Base-by-base conservation (phyloP, 2,113 vertebrate species). In the Neogale vison region DNA sequence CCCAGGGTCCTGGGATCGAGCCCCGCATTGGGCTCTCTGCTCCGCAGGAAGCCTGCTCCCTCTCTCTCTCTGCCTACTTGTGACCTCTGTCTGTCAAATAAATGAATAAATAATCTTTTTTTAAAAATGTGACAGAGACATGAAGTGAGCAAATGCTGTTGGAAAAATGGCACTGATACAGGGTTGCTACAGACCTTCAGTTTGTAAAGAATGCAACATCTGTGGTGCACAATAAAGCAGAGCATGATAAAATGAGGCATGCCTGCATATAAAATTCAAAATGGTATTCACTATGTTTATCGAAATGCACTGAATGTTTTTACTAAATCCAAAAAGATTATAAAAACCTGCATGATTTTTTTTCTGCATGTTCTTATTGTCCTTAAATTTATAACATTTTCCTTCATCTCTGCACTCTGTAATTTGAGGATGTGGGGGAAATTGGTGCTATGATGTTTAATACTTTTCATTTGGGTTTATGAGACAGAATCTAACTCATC, bases 371-470 rank as follows among this genome's bases (percentile, higher is more conserved):
- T 89, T 95, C 67, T 86, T 72, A 74, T 72, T 94, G 42, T 83
- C 83, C 55, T 95, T 93, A 93, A 88, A 86, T 93, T 69, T 93
- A 86, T 81, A 88, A 90, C 7, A 50, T 92, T 86, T 72, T 55
- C 31, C 67, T 92, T 96, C 69, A 80, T 87, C 69, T 93, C 67
- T 80, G 23, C 83, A 89, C 67, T 93, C 17, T 83, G n/a, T 91
- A 42, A 76, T 83, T 97, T 67, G 79, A 95, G 71, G 94, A 86
- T 50, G 18, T 47, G 7, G 18, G 8, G 24, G 3, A 52, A 81
- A 85, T 29, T 77, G 45, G 88, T 89, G 45, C 81, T 85, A 5
- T 63, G 42, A 52, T 87, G 6, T 80, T 89, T 76, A 59, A 69
- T 59, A 50, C 3, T 47, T 86, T 63, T 89, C 29, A 50, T 29